Percentiles rank a stretch among this genome's conserved stretches.
Conservation (phyloP, 1,140 invertebrate species). For the Polypedilum pembai region DNA sequence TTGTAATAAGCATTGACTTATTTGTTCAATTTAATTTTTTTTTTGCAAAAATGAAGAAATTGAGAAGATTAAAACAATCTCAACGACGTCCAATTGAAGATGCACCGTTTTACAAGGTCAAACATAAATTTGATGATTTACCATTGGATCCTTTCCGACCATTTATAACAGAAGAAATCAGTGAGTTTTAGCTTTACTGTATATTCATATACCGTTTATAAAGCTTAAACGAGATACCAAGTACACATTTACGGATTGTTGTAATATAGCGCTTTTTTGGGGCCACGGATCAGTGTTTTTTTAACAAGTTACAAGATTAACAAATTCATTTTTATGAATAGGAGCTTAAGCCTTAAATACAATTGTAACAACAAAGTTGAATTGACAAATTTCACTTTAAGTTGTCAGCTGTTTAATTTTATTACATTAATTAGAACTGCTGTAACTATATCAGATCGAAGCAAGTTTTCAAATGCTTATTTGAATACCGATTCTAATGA, state of each 20-base stretch:
- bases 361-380: not conserved
- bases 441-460: too few relatives aligned
- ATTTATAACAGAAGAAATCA: conserved; percentile 39
- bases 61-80: not conserved
- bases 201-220: not conserved
- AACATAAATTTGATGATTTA: conserved; percentile 39
- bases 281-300: too few relatives aligned
- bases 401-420: too few relatives aligned
- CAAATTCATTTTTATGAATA: not conserved
- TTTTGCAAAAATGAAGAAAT: not conserved
- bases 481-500: too few relatives aligned
- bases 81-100: conserved; percentile 37
- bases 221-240: too few relatives aligned
- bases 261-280: too few relatives aligned
- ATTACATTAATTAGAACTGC: too few relatives aligned
- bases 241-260: too few relatives aligned
- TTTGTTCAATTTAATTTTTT: too few relatives aligned
- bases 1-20: too few relatives aligned
- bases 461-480: too few relatives aligned
- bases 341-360: not conserved
- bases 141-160: conserved; percentile 40
- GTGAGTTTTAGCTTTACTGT: conserved; percentile 32
- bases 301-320: too few relatives aligned
- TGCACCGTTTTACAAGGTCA: conserved; percentile 38
- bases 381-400: conserved; percentile 6